These are phyloP conservation scores for Osmoderma eremita DNA, from an alignment of 2,888 invertebrate genomes.

Conservation along the genomic window DNA sequence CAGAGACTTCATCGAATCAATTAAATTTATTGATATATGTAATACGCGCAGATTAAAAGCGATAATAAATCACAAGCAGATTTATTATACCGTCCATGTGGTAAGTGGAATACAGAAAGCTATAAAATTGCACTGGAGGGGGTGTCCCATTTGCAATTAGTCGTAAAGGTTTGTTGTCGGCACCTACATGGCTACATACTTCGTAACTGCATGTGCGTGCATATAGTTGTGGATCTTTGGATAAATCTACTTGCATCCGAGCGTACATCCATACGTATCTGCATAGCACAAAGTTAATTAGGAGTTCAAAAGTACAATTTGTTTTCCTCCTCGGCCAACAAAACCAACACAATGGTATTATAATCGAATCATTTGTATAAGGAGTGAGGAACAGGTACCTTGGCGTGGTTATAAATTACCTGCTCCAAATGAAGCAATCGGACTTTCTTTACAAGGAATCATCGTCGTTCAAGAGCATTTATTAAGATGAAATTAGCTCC, in stretches of 20 bases:
- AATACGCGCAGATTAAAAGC: constrained; percentile 23
- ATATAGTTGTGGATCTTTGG: too few species aligned
- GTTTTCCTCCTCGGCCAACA: constrained; percentile 1
- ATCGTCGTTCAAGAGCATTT: too few species aligned
- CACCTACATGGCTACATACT: neutral
- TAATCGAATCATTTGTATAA: constrained; percentile 31
- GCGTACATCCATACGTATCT: neutral
- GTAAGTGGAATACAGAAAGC: constrained; percentile 26
- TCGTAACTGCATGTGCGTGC: neutral
- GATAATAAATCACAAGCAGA: constrained; percentile 11
- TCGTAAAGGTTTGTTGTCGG: constrained; percentile 15
- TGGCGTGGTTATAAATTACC: constrained; percentile 10
- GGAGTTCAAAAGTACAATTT: neutral
- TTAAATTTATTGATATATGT: constrained; percentile 28
- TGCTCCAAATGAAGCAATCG: neutral
- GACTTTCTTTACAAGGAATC: too few species aligned
- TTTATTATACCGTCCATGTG: constrained; percentile 17
- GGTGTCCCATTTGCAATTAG: constrained; percentile 30
- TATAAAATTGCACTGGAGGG: constrained; percentile 22
- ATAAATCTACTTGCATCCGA: neutral
- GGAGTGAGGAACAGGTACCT: constrained; percentile 8
- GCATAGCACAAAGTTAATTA: constrained; percentile 12
- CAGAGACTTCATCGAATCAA: neutral
- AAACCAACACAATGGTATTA: constrained; percentile 19
- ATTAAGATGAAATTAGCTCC: too few species aligned